A percentile compares a stretch with the other conserved stretches of the same genome.
Conservation (phyloP, 2,113 vertebrate species). For the Myiozetetes cayanensis region DNA sequence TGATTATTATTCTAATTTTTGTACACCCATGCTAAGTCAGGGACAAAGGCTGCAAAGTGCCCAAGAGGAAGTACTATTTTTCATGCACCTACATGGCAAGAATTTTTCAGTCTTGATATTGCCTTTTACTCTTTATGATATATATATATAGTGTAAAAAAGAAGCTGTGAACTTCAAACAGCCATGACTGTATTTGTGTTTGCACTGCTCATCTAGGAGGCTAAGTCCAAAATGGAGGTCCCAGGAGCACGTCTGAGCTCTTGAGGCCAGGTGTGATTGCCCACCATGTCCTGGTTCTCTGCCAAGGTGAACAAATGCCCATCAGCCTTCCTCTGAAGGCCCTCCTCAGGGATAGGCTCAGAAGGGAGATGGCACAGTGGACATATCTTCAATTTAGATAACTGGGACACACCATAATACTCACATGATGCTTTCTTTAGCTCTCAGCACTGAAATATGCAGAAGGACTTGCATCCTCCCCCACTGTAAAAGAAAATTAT, state of each 20-base stretch:
- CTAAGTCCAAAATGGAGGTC: not conserved
- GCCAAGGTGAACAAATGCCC: not conserved
- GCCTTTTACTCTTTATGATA: not conserved
- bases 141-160: not conserved
- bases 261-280: not conserved
- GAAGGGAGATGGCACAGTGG: not conserved
- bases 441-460: not conserved
- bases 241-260: not conserved
- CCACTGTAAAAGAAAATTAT: not conserved
- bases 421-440: not conserved
- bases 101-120: not conserved
- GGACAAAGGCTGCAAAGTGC: not conserved
- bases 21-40: not conserved
- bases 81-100: not conserved
- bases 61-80: not conserved
- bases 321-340: not conserved
- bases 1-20: not conserved
- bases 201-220: not conserved
- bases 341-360: not conserved
- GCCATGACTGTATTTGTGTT: not conserved
- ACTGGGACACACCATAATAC: not conserved
- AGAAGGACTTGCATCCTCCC: not conserved
- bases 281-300: not conserved
- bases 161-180: not conserved
- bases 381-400: not conserved